Evolutionary conservation across 2,113 vertebrate species (phyloP).

Genomic region (Mustela nigripes): DNA sequence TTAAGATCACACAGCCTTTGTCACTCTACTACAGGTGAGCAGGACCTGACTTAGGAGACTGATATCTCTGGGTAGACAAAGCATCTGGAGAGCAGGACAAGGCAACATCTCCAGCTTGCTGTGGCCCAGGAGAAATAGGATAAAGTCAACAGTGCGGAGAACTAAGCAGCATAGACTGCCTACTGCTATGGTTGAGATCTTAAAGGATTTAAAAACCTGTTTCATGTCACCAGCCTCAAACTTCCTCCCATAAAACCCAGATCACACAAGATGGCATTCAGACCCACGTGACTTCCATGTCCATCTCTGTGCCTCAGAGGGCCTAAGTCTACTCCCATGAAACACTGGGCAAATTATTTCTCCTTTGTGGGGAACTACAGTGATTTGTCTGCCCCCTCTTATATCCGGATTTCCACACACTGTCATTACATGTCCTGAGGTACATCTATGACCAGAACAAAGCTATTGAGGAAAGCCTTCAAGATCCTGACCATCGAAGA

Average conservation of each 20-base stretch:
- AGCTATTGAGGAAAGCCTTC: neutral
- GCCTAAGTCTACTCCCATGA: neutral
- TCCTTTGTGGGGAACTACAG: neutral
- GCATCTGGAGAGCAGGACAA: neutral
- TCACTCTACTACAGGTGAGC: neutral
- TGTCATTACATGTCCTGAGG: neutral
- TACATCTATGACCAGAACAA: neutral
- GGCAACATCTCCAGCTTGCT: neutral
- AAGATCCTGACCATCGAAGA: neutral
- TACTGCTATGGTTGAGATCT: neutral
- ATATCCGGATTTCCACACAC: neutral
- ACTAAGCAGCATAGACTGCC: neutral
- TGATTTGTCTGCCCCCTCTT: neutral
- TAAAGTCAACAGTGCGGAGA: neutral
- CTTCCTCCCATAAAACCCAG: neutral
- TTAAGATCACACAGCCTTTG: neutral
- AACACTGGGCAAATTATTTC: neutral
- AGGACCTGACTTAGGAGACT: neutral
- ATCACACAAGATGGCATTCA: neutral
- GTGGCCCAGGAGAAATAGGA: neutral
- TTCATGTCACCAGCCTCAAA: neutral
- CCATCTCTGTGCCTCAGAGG: neutral
- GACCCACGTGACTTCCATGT: neutral
- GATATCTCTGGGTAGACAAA: neutral
- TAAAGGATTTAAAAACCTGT: neutral